Base-by-base conservation (phyloP, 2,888 invertebrate genomes). In the Siphonodentalium dalli region DNA sequence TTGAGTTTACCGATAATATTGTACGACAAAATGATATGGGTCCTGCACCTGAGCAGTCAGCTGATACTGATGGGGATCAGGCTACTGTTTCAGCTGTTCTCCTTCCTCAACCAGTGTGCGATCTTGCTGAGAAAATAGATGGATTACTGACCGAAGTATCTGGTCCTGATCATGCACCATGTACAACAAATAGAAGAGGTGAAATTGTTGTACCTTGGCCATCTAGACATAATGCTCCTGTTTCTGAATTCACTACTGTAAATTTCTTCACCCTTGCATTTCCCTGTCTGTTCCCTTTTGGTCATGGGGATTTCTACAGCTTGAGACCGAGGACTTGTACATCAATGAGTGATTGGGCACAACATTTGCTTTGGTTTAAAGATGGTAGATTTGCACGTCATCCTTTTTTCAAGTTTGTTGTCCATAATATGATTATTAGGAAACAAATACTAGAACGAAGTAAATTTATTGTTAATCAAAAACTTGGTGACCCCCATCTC, bases 191-290 rank as follows among this genome's bases (percentile, higher is more conserved):
- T 3, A 18, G 5, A 18, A 34, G 20, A 34, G 34, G 34, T 18
- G 20, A 8, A 18, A 34, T 34, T 18, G 15, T 15, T 34, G 20
- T 34, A 15, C 34, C 34, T 18, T 34, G 8, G 34, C 34, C 34
- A 34, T 18, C 34, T n/a, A n/a, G 59, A 23, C 43, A 39, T n/a
- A 56, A 54, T 15, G 15, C 24, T 2, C 65, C 63, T 24, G 9
- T 64, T 3, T 61, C 66, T 24, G 66, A 65, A 54, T 63, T 61
- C 18, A 63, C 63, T 39, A 35, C 28, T 23, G 26, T 39, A 47
- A 40, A 57, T 54, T 63, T 61, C 31, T 65, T 65, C 27, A 50
- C 58, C 7, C 21, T 60, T n/a, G 54, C 59, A 4, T 67, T 63
- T 51, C 63, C 63, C 9, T 39, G 37, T 35, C 24, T 63, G 9